A percentile compares a stretch with the other conserved stretches of the same genome.
These are phyloP conservation scores for Sebastes itinus DNA, from an alignment of 2,797 vertebrate species.

Conservation along the genomic window DNA sequence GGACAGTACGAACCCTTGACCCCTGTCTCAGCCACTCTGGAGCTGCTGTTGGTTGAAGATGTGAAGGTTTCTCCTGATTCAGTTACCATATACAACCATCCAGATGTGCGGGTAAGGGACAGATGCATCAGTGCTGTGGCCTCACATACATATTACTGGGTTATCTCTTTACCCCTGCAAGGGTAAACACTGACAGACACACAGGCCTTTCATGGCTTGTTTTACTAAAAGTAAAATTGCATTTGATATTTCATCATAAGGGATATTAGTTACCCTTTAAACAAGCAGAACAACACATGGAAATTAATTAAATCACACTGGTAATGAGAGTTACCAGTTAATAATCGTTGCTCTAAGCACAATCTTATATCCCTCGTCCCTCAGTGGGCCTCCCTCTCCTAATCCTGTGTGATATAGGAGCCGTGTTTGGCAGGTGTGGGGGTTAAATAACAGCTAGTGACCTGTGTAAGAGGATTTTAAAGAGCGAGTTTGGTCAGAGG, in stretches of 20 bases:
- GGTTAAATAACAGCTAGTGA: slow-evolving; percentile 54
- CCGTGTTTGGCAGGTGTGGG: slow-evolving; percentile 6
- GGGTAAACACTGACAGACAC: neutral
- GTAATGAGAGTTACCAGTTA: neutral
- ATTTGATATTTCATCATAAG: neutral
- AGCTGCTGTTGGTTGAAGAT: slow-evolving; percentile 93
- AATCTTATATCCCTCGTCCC: neutral
- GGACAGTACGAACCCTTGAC: slow-evolving; percentile 83
- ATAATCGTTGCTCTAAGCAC: neutral
- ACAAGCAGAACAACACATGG: neutral
- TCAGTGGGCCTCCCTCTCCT: neutral
- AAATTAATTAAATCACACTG: neutral
- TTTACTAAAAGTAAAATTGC: neutral
- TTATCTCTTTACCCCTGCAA: neutral
- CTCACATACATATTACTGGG: neutral
- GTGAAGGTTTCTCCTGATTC: slow-evolving; percentile 86
- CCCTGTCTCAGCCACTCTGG: slow-evolving; percentile 86
- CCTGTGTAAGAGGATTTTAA: slow-evolving; percentile 51
- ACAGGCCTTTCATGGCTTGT: neutral
- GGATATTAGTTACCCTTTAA: neutral
- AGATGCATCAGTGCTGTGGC: neutral
- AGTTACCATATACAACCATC: slow-evolving; percentile 93
- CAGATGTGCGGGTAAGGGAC: slow-evolving; percentile 85
- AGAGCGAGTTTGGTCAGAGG: slow-evolving; percentile 16
- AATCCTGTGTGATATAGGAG: slow-evolving; percentile 33